Evolutionary conservation across 1,140 invertebrate genomes (phyloP).

Genomic region (Oreohelix idahoensis): DNA sequence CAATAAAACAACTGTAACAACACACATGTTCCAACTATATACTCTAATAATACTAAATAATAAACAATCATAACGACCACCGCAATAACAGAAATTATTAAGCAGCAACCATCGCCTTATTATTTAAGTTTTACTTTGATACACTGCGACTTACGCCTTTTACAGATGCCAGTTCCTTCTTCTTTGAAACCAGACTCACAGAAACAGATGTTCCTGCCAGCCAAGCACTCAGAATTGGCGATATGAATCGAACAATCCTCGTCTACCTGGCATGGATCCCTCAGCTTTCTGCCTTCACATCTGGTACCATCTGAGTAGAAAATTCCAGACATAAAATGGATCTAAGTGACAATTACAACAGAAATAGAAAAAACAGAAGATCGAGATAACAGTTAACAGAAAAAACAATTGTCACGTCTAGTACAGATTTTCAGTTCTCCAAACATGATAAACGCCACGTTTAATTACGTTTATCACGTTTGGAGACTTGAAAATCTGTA

Average conservation of each 20-base stretch:
- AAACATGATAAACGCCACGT: no score
- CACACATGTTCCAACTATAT: no score
- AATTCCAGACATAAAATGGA: not conserved
- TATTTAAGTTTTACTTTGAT: no score
- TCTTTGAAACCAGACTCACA: not conserved
- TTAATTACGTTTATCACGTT: no score
- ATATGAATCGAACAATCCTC: not conserved
- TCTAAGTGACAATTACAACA: no score
- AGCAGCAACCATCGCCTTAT: no score
- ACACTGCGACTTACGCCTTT: not conserved
- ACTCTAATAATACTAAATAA: not conserved
- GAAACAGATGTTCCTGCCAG: not conserved
- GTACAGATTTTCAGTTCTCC: no score
- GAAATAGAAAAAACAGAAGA: no score
- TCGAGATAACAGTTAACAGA: no score
- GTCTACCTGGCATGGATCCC: not conserved
- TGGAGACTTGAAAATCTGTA: no score
- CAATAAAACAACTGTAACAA: not conserved
- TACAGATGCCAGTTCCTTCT: not conserved
- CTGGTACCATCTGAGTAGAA: not conserved
- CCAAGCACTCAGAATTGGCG: not conserved
- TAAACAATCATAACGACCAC: not conserved
- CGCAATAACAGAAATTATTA: not conserved
- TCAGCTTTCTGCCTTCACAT: not conserved
- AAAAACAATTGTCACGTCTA: no score